Conservation (phyloP, 2,113 vertebrate species). For the Mus musculus region GRCm39 chr12:8620001-8620500, state of each 20-base stretch:
- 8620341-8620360: neutral
- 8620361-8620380: neutral
- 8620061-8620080: neutral
- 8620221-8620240: neutral
- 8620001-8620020: neutral
- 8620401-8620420: neutral
- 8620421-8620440: neutral
- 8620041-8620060: neutral
- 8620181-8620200: neutral
- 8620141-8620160: neutral
- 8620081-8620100: neutral
- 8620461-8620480: neutral
- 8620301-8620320: neutral
- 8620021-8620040: neutral
- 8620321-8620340: neutral
- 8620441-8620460: neutral
- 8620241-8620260: neutral
- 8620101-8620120: neutral
- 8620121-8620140: neutral
- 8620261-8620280: neutral
- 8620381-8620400: neutral
- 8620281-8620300: neutral
- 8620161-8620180: neutral
- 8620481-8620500: neutral
- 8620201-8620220: neutral